Percentiles rank a stretch among this genome's conserved stretches.
phyloP scores from a whole-genome alignment of 64 coral and sea anemone species.

The Montipora sp. region DNA sequence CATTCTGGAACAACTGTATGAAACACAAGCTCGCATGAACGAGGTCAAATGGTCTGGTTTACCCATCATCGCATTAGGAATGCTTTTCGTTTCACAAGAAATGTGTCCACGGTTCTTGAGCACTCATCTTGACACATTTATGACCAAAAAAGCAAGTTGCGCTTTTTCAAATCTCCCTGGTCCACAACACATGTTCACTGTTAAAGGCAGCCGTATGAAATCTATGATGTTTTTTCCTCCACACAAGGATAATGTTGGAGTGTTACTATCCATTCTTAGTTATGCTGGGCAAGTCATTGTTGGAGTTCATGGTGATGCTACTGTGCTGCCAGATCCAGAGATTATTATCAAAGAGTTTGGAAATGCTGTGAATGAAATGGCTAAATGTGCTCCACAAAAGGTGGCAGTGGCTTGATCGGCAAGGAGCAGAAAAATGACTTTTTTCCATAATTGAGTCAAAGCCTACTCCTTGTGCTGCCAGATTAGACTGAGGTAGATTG shows the following conservation, averaged over 20 bases:
- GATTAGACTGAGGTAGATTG: too few species aligned
- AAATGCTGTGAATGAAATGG: conserved; percentile 66
- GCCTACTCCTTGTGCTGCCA: too few species aligned
- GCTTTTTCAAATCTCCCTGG: conserved; percentile 97
- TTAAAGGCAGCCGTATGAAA: conserved; percentile 53
- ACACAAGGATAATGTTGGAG: conserved; percentile 74
- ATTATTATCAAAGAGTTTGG: conserved; percentile 73
- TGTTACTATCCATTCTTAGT: conserved; percentile 74
- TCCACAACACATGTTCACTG: conserved; percentile 41
- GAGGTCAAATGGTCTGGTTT: conserved; percentile 79
- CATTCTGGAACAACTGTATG: conserved; percentile 46
- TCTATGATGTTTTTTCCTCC: conserved; percentile 87
- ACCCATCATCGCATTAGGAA: conserved; percentile 47
- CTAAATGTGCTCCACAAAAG: not conserved
- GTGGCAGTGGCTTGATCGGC: too few species aligned
- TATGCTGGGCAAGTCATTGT: conserved; percentile 83
- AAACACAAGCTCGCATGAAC: conserved; percentile 86
- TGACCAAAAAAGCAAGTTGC: conserved; percentile 69
- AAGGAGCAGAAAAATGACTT: too few species aligned
- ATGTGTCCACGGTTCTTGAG: conserved; percentile 65
- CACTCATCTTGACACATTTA: conserved; percentile 19
- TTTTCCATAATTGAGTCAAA: too few species aligned
- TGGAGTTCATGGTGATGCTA: conserved; percentile 73
- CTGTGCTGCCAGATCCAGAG: conserved; percentile 73
- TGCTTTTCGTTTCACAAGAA: conserved; percentile 58